A percentile compares a stretch with the other conserved stretches of the same genome.
Evolutionary conservation across 1,140 invertebrate species (phyloP).

Genomic region (Drosophila ercepeae): DNA sequence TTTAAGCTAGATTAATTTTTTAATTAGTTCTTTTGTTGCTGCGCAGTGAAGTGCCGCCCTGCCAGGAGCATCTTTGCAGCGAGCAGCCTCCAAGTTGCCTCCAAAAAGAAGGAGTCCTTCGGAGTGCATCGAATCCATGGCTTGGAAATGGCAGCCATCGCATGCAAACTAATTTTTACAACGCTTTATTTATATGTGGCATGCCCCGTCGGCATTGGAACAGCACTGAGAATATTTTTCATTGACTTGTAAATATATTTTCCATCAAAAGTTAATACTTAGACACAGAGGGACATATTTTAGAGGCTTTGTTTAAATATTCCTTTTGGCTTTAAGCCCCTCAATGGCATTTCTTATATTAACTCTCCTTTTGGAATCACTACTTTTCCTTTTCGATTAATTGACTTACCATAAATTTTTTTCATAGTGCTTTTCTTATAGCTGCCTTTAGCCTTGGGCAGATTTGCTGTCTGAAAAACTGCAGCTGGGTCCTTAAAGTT

Average conservation of each 20-base stretch:
- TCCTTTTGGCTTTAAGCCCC: neutral
- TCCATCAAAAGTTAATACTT: too few species aligned
- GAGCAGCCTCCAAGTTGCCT: conserved; percentile 33
- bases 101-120: conserved; percentile 7
- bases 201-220: conserved; percentile 6
- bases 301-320: neutral
- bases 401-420: neutral
- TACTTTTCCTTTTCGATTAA: neutral
- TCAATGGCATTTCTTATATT: neutral
- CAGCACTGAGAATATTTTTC: neutral
- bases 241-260: neutral
- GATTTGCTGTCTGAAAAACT: neutral
- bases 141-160: conserved; percentile 52
- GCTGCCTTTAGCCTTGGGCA: conserved; percentile 10
- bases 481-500: conserved; percentile 58
- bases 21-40: conserved; percentile 83
- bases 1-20: conserved; percentile 83
- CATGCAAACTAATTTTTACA: conserved; percentile 74
- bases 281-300: too few species aligned
- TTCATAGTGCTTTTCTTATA: neutral
- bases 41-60: conserved; percentile 65
- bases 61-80: conserved; percentile 47
- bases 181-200: conserved; percentile 42
- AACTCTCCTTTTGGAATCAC: neutral
- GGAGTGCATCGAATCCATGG: conserved; percentile 38